Evolutionary conservation across 30 jellyfish, hydroid and myxozoan genomes (phyloP).

Genomic region (Cassiopea andromeda): DNA sequence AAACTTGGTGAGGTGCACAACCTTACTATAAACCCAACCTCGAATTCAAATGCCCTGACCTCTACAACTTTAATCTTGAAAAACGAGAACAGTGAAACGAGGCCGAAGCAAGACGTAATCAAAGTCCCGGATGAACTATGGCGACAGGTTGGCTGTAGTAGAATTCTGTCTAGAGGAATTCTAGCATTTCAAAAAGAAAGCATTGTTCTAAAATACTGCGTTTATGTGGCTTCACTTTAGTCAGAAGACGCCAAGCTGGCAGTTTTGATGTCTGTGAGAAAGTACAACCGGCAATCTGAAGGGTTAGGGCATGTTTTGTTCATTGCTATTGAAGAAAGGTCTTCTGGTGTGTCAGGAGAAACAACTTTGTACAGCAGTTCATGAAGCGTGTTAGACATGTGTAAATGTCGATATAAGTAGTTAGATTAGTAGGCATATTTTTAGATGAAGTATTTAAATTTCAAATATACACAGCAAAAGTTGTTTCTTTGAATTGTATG

Average conservation of each 20-base stretch:
- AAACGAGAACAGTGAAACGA: conserved; percentile 26
- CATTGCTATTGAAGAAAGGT: background rate
- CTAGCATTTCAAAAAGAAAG: conserved; percentile 15
- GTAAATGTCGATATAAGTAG: background rate
- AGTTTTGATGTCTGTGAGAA: conserved; percentile 88
- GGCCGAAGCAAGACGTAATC: conserved; percentile 60
- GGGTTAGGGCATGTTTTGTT: conserved; percentile 77
- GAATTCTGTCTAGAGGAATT: conserved; percentile 47
- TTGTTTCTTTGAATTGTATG: background rate
- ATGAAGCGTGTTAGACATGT: background rate
- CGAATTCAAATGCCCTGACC: conserved; percentile 4
- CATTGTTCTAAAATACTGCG: conserved; percentile 5
- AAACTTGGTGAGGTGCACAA: too few species aligned
- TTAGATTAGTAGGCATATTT: background rate
- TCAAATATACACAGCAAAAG: background rate
- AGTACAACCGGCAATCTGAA: conserved; percentile 79
- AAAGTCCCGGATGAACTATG: conserved; percentile 84
- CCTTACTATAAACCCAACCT: background rate
- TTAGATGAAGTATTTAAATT: background rate
- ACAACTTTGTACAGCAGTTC: background rate
- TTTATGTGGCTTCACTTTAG: conserved; percentile 61
- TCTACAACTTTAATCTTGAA: background rate
- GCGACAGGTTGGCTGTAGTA: conserved; percentile 78
- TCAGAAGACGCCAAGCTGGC: conserved; percentile 86
- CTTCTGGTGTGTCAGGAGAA: background rate